Conservation (phyloP, 2,113 vertebrate species). For the Pachycephala philippinensis region DNA sequence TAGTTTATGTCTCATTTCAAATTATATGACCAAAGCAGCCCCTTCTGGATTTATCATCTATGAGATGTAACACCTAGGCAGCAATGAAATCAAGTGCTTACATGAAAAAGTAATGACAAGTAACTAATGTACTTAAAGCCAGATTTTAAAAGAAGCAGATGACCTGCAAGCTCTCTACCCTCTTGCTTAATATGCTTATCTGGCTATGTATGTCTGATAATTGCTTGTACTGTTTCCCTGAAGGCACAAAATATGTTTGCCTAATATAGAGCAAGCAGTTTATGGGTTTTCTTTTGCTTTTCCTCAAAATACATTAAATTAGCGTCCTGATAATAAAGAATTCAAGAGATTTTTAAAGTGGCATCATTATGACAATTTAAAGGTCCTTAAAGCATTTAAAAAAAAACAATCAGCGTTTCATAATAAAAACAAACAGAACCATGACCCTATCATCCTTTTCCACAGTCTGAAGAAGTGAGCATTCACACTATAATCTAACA, state of each 20-base stretch:
- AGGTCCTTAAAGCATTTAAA: not conserved
- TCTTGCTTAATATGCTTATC: not conserved
- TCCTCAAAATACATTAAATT: not conserved
- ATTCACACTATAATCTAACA: not conserved
- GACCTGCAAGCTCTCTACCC: not conserved
- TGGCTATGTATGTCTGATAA: not conserved
- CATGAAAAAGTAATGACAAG: slow-evolving; percentile 39
- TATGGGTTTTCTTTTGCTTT: not conserved
- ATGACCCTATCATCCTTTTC: not conserved
- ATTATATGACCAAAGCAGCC: not conserved
- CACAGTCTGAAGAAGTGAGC: not conserved
- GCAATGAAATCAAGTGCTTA: slow-evolving; percentile 34
- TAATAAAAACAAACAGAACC: not conserved
- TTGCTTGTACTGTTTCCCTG: not conserved
- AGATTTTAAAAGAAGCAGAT: not conserved
- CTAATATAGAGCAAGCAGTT: not conserved
- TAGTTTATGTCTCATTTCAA: slow-evolving; percentile 22
- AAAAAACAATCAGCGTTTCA: not conserved
- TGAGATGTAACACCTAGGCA: not conserved
- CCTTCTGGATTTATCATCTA: slow-evolving; percentile 34
- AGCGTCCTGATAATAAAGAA: not conserved
- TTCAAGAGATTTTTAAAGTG: not conserved
- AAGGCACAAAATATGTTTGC: not conserved
- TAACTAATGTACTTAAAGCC: not conserved
- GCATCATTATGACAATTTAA: not conserved